Evolutionary conservation across 2,888 invertebrate species (phyloP).

Genomic region (Chaetoderma sp.): DNA sequence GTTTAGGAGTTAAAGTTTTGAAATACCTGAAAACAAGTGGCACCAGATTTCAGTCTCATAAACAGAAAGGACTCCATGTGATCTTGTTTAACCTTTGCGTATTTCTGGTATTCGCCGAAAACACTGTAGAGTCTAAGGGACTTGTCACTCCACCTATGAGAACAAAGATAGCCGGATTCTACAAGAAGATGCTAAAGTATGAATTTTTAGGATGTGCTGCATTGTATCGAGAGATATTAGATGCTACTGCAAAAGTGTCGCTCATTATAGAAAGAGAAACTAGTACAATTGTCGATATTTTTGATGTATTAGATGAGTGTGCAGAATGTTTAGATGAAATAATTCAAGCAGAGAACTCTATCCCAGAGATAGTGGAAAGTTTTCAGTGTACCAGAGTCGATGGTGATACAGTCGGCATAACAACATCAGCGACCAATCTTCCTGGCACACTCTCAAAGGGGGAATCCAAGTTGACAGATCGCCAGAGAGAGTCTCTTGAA

Average conservation of each 20-base stretch:
- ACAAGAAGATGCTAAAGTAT: constrained; percentile 1
- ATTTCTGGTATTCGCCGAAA: not conserved
- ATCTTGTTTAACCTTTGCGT: not conserved
- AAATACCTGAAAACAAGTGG: not conserved
- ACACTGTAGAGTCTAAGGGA: not conserved
- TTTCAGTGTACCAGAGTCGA: not conserved
- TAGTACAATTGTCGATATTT: not conserved
- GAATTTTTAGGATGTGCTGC: not conserved
- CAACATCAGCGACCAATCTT: not conserved
- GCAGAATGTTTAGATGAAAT: not conserved
- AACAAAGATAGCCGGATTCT: not conserved
- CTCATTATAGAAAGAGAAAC: not conserved
- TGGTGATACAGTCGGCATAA: not conserved
- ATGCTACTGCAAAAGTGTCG: not conserved
- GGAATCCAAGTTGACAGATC: not conserved
- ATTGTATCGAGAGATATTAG: not conserved
- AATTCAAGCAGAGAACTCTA: not conserved
- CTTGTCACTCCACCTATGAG: not conserved
- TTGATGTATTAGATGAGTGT: not conserved
- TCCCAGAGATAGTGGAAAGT: not conserved
- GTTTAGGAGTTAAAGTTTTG: not conserved
- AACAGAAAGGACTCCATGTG: not conserved
- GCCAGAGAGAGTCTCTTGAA: not conserved
- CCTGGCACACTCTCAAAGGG: not conserved
- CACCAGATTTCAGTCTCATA: not conserved